A percentile compares a stretch with the other conserved stretches of the same genome.
Evolutionary conservation across 2,113 vertebrate species (phyloP).

Genomic region (Caretta caretta): DNA sequence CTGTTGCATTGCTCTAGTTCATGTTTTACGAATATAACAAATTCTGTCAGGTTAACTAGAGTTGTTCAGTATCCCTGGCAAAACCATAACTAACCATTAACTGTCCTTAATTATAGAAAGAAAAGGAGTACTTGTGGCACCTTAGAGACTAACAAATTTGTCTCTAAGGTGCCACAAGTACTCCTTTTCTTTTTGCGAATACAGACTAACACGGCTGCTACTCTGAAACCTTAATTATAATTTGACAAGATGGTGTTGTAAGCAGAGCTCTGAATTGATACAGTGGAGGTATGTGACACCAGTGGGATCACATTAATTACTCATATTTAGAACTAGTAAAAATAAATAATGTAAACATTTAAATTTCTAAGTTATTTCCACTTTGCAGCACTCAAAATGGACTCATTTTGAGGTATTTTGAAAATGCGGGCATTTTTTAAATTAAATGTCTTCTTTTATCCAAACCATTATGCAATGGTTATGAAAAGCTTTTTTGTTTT

Average conservation of each 20-base stretch:
- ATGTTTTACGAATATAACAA: background rate
- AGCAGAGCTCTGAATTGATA: background rate
- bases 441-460: background rate
- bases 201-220: no score
- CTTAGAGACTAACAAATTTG: no score
- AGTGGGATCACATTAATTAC: accelerated
- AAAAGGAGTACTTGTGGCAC: no score
- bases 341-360: background rate
- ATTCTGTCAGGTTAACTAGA: background rate
- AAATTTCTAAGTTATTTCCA: background rate
- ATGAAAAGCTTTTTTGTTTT: background rate
- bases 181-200: no score
- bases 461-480: background rate
- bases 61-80: constrained; percentile 50
- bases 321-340: background rate
- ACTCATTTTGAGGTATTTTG: background rate
- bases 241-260: background rate
- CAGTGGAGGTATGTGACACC: background rate
- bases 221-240: constrained; percentile 24
- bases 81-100: constrained; percentile 31
- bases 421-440: background rate
- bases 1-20: background rate
- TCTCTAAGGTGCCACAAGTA: no score
- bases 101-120: constrained; percentile 44
- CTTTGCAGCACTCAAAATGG: background rate